These are phyloP conservation scores for Meloidogyne floridensis DNA, from an alignment of 1,140 invertebrate species.

Conservation along the genomic window DNA sequence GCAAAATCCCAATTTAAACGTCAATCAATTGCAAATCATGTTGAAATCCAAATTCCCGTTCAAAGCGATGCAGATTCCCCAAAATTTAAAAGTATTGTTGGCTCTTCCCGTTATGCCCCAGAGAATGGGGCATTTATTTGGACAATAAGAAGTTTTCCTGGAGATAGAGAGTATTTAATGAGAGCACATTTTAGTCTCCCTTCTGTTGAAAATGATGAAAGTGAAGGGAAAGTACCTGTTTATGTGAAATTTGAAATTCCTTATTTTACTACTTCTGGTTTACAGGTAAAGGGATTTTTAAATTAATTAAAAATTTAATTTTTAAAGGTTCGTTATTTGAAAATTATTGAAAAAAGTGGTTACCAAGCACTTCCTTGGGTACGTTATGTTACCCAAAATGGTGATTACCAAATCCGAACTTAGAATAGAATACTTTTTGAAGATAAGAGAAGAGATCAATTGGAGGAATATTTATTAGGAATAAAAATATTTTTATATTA, in stretches of 20 bases:
- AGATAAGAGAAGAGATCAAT: background rate
- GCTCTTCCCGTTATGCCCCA: conserved; percentile 70
- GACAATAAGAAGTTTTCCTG: conserved; percentile 67
- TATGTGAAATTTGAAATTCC: conserved; percentile 99
- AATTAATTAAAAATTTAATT: conserved; percentile 18
- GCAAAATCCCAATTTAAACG: conserved; percentile 98
- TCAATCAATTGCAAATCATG: conserved; percentile 79
- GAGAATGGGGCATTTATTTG: conserved; percentile 71
- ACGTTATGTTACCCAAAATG: conserved; percentile 92
- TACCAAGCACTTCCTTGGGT: conserved; percentile 99
- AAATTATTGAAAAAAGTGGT: conserved; percentile 99
- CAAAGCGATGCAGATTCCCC: conserved; percentile 71
- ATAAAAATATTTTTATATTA: too few relatives aligned
- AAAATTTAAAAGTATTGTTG: conserved; percentile 71
- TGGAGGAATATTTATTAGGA: too few relatives aligned
- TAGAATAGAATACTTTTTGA: conserved; percentile 10
- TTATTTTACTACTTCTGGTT: conserved; percentile 98
- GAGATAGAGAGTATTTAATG: conserved; percentile 99
- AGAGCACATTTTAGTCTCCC: conserved; percentile 96
- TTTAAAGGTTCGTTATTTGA: conserved; percentile 81
- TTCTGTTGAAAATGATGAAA: conserved; percentile 82
- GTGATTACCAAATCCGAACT: conserved; percentile 93
- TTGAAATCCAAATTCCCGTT: conserved; percentile 71
- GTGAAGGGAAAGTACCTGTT: conserved; percentile 94
- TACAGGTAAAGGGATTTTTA: conserved; percentile 65